Percentiles rank a stretch among this genome's conserved stretches.
Evolutionary conservation across 2,797 vertebrate genomes (phyloP).

Genomic region (Pantherophis vulpinus): DNA sequence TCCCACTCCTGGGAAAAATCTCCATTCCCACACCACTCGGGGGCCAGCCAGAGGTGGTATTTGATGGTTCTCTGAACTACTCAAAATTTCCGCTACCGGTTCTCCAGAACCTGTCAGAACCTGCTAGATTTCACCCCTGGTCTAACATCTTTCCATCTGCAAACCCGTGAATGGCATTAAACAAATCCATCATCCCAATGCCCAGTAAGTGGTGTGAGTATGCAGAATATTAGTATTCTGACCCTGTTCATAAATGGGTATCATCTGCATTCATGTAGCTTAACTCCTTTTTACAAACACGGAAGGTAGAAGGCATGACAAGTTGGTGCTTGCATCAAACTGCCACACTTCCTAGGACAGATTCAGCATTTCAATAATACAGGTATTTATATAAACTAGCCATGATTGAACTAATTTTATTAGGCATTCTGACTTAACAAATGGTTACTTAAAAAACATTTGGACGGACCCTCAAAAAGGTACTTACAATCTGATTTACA

Average conservation of each 20-base stretch:
- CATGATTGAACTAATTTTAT: not conserved
- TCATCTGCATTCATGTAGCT: not conserved
- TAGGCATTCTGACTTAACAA: not conserved
- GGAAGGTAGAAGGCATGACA: not conserved
- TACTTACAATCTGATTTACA: not conserved
- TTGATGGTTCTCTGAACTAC: too few species aligned
- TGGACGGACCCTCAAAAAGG: not conserved
- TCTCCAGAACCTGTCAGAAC: too few species aligned
- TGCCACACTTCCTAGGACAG: not conserved
- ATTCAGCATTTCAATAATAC: not conserved
- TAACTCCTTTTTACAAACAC: not conserved
- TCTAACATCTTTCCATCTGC: not conserved
- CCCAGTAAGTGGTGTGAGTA: not conserved
- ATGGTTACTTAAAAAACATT: not conserved
- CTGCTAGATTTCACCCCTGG: too few species aligned
- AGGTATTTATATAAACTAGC: not conserved
- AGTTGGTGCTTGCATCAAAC: not conserved
- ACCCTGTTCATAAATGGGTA: not conserved
- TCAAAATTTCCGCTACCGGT: too few species aligned
- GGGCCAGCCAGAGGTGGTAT: too few species aligned
- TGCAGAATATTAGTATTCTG: not conserved
- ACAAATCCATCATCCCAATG: not conserved
- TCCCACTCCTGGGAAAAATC: too few species aligned
- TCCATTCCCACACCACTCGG: too few species aligned
- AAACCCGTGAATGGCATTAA: not conserved